phyloP scores from a whole-genome alignment of 2,888 invertebrate species.

The Perdita meconis region DNA sequence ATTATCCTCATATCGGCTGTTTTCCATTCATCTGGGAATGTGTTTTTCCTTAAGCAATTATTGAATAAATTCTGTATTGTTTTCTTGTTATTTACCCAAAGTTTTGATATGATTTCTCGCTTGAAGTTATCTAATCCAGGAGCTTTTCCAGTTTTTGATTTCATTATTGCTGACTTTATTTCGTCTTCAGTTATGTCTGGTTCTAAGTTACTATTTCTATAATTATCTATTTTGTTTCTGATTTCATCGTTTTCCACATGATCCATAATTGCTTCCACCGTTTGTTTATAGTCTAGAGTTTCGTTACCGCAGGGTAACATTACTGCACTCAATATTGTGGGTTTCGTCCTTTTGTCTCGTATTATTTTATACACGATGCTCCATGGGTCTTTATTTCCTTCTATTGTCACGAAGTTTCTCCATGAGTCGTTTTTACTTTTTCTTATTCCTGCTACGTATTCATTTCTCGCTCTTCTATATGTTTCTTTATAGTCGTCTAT shows the following conservation, averaged over 20 bases:
- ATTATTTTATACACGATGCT: slow-evolving; percentile 21
- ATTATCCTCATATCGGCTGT: slow-evolving; percentile 1
- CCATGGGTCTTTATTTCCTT: slow-evolving; percentile 29
- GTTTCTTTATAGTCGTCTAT: no score
- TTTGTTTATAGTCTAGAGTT: no score
- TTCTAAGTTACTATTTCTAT: no score
- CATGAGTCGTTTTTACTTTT: not conserved
- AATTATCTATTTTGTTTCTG: no score
- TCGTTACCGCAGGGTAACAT: no score
- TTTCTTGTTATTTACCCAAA: no score
- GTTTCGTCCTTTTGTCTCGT: not conserved
- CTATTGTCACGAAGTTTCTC: slow-evolving; percentile 7
- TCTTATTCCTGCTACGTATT: slow-evolving; percentile 11
- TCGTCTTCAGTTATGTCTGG: no score
- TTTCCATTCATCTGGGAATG: slow-evolving; percentile 22
- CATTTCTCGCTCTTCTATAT: not conserved
- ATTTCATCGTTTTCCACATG: no score
- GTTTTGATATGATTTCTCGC: no score
- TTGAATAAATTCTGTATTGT: not conserved
- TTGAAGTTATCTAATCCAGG: no score
- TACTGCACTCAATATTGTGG: no score
- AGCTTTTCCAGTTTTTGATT: not conserved
- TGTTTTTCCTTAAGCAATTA: not conserved
- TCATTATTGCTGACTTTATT: not conserved
- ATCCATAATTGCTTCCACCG: no score